phyloP scores from a whole-genome alignment of 1,140 invertebrate species.

The Berghia stephanieae region DNA sequence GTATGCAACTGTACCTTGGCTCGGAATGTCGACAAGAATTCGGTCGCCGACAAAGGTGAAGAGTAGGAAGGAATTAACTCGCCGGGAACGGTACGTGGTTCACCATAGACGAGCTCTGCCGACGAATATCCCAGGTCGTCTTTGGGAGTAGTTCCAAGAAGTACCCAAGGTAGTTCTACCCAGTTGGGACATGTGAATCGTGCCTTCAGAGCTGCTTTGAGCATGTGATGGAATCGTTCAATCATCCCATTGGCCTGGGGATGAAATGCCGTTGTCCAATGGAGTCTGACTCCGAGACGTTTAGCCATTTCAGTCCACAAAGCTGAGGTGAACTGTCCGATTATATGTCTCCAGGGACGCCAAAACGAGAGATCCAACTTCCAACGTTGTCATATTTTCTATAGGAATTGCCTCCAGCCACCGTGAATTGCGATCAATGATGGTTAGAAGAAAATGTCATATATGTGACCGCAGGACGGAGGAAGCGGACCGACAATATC shows the following conservation, averaged over 20 bases:
- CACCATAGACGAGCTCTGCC: conserved; percentile 28
- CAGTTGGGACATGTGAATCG: background rate
- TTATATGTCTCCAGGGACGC: conserved; percentile 43
- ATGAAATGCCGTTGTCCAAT: conserved; percentile 22
- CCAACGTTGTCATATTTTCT: conserved; percentile 62
- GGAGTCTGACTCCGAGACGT: background rate
- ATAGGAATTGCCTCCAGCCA: conserved; percentile 65
- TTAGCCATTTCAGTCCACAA: conserved; percentile 8
- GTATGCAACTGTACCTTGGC: no score
- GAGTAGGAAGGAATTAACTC: no score
- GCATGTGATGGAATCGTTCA: no score
- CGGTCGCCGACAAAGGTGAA: no score
- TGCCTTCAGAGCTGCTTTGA: conserved; percentile 21
- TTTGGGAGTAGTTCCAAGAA: conserved; percentile 18
- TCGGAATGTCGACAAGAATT: no score
- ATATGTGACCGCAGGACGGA: no score
- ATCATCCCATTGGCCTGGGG: conserved; percentile 29
- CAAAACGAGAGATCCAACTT: conserved; percentile 61
- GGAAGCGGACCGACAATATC: no score
- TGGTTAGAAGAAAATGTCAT: no score
- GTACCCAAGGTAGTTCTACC: conserved; percentile 13
- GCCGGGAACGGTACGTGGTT: no score
- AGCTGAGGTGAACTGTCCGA: conserved; percentile 63
- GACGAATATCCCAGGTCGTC: conserved; percentile 22
- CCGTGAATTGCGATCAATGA: conserved; percentile 47